phyloP scores from a whole-genome alignment of 1,140 invertebrate species.

The Aleiodes sp. region DNA sequence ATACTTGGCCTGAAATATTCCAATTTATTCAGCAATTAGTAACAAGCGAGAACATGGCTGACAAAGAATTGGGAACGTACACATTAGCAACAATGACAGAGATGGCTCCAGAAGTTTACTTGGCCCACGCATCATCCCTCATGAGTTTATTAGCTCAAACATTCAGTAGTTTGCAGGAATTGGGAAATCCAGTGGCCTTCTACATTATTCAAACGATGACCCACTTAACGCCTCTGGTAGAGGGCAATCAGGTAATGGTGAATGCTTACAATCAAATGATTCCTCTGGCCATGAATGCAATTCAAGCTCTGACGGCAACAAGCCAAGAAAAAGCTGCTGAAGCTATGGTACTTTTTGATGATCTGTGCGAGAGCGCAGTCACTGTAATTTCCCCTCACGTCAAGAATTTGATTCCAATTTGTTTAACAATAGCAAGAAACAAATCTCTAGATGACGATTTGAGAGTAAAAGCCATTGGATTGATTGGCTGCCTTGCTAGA shows the following conservation, averaged over 20 bases:
- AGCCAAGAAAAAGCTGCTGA: slow-evolving; percentile 72
- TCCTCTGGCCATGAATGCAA: slow-evolving; percentile 71
- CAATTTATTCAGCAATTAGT: slow-evolving; percentile 72
- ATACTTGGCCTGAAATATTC: slow-evolving; percentile 76
- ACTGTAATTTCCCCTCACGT: slow-evolving; percentile 73
- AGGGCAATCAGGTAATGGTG: slow-evolving; percentile 69
- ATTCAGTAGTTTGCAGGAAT: slow-evolving; percentile 63
- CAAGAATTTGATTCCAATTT: slow-evolving; percentile 73
- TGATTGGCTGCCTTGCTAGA: slow-evolving; percentile 72
- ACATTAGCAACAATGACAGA: slow-evolving; percentile 73
- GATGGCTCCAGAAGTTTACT: slow-evolving; percentile 69
- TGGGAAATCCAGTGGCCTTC: slow-evolving; percentile 66
- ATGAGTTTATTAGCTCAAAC: slow-evolving; percentile 68
- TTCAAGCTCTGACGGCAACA: slow-evolving; percentile 66
- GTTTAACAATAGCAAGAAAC: slow-evolving; percentile 71
- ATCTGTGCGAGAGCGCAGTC: slow-evolving; percentile 75
- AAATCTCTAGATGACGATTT: slow-evolving; percentile 68
- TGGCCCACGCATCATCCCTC: slow-evolving; percentile 67
- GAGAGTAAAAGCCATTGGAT: slow-evolving; percentile 74
- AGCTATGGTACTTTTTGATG: slow-evolving; percentile 78
- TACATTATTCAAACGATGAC: slow-evolving; percentile 72
- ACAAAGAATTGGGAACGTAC: slow-evolving; percentile 76
- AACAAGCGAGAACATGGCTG: slow-evolving; percentile 65
- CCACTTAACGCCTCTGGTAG: slow-evolving; percentile 69
- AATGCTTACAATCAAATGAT: slow-evolving; percentile 73